A percentile compares a stretch with the other conserved stretches of the same genome.
Conservation (phyloP, 1,140 invertebrate genomes). For the Listronotus oregonensis region DNA sequence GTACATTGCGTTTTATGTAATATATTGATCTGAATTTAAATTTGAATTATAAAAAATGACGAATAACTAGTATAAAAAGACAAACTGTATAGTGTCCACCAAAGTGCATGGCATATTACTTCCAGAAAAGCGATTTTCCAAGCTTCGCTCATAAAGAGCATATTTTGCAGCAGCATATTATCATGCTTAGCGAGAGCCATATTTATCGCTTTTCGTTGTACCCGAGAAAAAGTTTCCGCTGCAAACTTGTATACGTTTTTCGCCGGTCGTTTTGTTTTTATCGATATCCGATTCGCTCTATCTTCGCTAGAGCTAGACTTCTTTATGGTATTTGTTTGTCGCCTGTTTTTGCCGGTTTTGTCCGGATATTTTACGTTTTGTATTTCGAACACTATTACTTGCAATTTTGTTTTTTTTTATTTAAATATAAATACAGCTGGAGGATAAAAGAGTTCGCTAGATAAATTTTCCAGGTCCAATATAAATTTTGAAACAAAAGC, state of each 20-base stretch:
- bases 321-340: constrained; percentile 36
- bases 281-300: constrained; percentile 37
- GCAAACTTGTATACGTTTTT: constrained; percentile 37
- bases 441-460: too few species aligned
- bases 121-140: constrained; percentile 25
- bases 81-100: constrained; percentile 7
- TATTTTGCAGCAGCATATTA: constrained; percentile 34
- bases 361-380: constrained; percentile 25
- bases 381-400: neutral
- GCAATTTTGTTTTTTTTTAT: neutral
- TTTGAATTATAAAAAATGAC: too few species aligned
- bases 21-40: too few species aligned
- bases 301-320: constrained; percentile 34
- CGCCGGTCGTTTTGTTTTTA: constrained; percentile 37
- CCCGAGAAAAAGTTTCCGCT: constrained; percentile 28
- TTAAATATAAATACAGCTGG: constrained; percentile 4
- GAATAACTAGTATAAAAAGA: neutral
- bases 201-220: constrained; percentile 33
- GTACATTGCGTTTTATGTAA: too few species aligned
- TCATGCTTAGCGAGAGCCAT: constrained; percentile 35
- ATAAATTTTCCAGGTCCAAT: too few species aligned
- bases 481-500: too few species aligned
- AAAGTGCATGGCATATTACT: constrained; percentile 1
- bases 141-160: constrained; percentile 25
- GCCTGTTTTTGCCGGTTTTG: constrained; percentile 22